These are phyloP conservation scores for Perccottus glenii DNA, from an alignment of 2,113 vertebrate genomes.

Conservation along the genomic window DNA sequence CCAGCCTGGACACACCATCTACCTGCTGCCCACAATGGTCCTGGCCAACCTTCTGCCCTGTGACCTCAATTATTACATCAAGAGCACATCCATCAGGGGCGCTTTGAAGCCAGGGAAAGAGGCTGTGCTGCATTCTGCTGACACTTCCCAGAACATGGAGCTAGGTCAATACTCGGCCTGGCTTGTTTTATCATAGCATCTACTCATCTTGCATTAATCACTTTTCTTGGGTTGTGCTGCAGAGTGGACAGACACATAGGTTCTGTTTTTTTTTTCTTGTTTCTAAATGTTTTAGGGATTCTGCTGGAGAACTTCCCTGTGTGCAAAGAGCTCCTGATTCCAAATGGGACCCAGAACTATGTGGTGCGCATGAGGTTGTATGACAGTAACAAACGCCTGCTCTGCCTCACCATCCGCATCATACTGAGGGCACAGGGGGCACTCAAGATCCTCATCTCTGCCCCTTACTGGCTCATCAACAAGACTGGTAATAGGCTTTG, in stretches of 20 bases:
- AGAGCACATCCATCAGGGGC: slow-evolving; percentile 88
- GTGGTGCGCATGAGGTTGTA: slow-evolving; percentile 94
- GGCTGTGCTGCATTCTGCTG: slow-evolving; percentile 87
- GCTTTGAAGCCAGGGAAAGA: slow-evolving; percentile 92
- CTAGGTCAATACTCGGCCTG: slow-evolving; percentile 80
- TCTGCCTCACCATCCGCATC: slow-evolving; percentile 93
- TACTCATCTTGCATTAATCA: not conserved
- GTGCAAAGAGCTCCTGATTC: slow-evolving; percentile 96
- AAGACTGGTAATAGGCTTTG: slow-evolving; percentile 85
- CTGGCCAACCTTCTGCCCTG: slow-evolving; percentile 94
- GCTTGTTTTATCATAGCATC: not conserved
- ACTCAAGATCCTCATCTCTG: slow-evolving; percentile 91
- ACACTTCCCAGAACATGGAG: slow-evolving; percentile 96
- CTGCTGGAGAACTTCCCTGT: slow-evolving; percentile 89
- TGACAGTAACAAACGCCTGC: slow-evolving; percentile 85
- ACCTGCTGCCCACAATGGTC: slow-evolving; percentile 92
- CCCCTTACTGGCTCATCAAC: slow-evolving; percentile 95
- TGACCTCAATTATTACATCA: slow-evolving; percentile 93
- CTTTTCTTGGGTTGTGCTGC: no score
- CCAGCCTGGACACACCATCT: slow-evolving; percentile 94
- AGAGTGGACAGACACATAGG: no score
- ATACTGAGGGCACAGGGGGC: slow-evolving; percentile 91
- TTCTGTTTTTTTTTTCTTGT: not conserved
- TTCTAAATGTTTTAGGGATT: slow-evolving; percentile 77
- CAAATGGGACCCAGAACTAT: slow-evolving; percentile 95